Evolutionary conservation across 2,113 vertebrate species (phyloP).

Genomic region (Aspiorhynchus laticeps): DNA sequence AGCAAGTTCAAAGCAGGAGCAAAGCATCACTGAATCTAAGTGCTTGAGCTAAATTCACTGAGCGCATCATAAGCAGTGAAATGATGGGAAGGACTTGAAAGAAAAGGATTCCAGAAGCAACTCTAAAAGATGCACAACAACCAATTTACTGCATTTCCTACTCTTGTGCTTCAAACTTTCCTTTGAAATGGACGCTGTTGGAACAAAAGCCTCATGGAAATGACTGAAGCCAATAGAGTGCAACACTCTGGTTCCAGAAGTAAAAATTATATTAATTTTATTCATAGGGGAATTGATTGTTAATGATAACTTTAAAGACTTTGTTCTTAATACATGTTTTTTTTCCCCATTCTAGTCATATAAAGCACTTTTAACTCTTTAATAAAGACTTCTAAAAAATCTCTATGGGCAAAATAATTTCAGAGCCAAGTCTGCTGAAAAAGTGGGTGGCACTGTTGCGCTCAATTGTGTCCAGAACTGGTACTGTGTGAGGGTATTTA

Average conservation of each 20-base stretch:
- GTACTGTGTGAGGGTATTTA: neutral
- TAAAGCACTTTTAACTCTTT: neutral
- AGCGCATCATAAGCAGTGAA: conserved; percentile 61
- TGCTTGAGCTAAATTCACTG: conserved; percentile 60
- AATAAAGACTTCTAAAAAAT: neutral
- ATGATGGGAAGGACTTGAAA: conserved; percentile 58
- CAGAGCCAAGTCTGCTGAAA: neutral
- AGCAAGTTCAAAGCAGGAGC: conserved; percentile 65
- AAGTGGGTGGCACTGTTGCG: neutral
- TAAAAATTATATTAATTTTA: neutral
- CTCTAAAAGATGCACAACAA: conserved; percentile 56
- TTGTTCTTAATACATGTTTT: no score
- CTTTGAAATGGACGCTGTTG: neutral
- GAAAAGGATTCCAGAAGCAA: conserved; percentile 46
- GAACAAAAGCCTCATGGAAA: neutral
- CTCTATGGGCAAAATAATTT: neutral
- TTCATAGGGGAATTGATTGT: neutral
- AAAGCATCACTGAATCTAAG: conserved; percentile 61
- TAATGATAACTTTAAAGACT: neutral
- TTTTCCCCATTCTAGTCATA: no score
- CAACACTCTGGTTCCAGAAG: neutral
- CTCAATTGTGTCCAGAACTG: neutral
- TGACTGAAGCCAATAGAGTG: neutral
- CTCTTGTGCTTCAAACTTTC: neutral
- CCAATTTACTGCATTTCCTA: neutral